Evolutionary conservation across 23 tunicate species (phyloP).

Genomic region (Styela plicata): DNA sequence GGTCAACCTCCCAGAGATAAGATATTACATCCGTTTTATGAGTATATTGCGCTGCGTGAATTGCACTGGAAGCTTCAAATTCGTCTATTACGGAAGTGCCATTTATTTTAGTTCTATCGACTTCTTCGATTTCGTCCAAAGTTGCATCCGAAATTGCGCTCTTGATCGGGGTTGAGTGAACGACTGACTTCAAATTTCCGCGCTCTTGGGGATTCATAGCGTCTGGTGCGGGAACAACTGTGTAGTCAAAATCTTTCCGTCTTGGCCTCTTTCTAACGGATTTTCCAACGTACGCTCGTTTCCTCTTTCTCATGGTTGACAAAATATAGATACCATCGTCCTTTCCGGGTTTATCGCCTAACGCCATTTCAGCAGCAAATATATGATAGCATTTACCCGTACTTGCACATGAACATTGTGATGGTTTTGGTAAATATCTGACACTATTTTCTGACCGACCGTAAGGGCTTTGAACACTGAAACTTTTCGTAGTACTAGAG

Average conservation of each 20-base stretch:
- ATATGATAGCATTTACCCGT: constrained; percentile 32
- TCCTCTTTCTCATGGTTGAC: background rate
- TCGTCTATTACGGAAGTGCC: no score
- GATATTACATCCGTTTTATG: no score
- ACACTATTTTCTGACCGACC: no score
- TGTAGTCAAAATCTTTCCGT: background rate
- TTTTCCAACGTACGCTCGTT: no score
- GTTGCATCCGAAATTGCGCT: no score
- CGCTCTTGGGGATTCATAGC: background rate
- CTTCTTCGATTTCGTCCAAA: no score
- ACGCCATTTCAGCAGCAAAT: background rate
- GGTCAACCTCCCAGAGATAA: no score
- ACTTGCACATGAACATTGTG: constrained; percentile 24
- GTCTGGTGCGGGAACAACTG: background rate
- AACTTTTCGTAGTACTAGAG: background rate
- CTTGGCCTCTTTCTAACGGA: background rate
- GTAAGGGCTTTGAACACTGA: background rate
- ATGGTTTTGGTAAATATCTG: constrained; percentile 26
- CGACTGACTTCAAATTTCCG: background rate
- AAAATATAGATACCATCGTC: background rate
- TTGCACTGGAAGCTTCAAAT: no score
- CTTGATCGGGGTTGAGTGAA: no score
- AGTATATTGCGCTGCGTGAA: no score
- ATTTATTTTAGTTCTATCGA: no score
- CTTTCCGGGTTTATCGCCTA: background rate